Conservation (phyloP, 2,888 invertebrate genomes). For the Spilosoma lubricipeda region DNA sequence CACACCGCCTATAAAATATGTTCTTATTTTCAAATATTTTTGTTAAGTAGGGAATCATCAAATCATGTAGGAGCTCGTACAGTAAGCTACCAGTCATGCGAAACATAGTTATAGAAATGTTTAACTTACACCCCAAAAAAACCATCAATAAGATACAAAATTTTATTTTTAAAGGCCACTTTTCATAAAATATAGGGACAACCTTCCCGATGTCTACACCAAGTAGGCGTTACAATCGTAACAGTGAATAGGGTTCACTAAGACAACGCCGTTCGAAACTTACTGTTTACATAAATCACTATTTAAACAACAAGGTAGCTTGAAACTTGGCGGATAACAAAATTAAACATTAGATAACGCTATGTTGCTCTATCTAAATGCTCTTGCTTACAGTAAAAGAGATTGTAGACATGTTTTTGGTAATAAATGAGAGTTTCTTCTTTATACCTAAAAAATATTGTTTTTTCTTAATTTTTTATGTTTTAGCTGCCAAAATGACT, state of each 20-base stretch:
- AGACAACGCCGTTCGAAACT: background rate
- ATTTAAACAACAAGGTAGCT: constrained; percentile 20
- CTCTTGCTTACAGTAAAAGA: constrained; percentile 13
- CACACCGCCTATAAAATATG: too few relatives aligned
- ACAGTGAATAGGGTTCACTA: background rate
- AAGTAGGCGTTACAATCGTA: background rate
- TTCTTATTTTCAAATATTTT: too few relatives aligned
- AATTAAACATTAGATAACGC: constrained; percentile 30
- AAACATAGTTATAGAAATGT: background rate
- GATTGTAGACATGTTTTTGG: constrained; percentile 9
- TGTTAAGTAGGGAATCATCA: too few relatives aligned
- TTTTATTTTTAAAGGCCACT: background rate
- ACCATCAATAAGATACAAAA: too few relatives aligned
- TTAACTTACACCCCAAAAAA: background rate
- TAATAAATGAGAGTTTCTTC: background rate
- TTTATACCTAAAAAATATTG: too few relatives aligned
- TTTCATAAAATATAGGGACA: background rate
- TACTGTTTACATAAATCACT: constrained; percentile 21
- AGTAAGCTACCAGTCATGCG: too few relatives aligned
- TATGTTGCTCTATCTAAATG: constrained; percentile 27
- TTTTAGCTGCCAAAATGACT: too few relatives aligned
- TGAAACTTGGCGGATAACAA: constrained; percentile 23
- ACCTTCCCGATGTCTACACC: background rate
- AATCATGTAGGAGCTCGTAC: too few relatives aligned
- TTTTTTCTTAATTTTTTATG: too few relatives aligned